These are phyloP conservation scores for Fukomys damarensis DNA, from an alignment of 2,113 vertebrate species.

Conservation along the genomic window DNA sequence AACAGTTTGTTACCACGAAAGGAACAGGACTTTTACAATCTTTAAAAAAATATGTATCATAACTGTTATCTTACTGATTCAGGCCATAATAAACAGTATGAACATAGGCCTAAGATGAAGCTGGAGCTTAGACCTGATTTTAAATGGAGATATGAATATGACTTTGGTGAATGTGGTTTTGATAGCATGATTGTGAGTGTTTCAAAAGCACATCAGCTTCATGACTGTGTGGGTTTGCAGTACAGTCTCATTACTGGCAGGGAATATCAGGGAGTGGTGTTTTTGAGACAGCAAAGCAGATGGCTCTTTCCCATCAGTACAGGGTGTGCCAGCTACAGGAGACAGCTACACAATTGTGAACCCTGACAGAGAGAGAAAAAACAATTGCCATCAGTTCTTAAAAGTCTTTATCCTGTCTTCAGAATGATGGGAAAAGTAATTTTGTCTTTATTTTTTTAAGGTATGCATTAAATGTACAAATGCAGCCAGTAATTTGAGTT, in stretches of 20 bases:
- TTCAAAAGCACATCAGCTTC: background rate
- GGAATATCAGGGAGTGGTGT: conserved; percentile 73
- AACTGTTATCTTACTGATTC: background rate
- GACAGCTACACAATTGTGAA: conserved; percentile 81
- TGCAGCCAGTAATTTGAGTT: background rate
- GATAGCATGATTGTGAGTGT: background rate
- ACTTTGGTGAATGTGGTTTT: conserved; percentile 42
- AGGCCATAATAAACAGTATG: background rate
- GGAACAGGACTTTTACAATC: background rate
- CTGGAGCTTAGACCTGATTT: conserved; percentile 3
- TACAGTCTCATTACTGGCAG: conserved; percentile 74
- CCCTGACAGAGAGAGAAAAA: conserved; percentile 74
- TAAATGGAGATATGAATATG: background rate
- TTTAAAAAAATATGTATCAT: background rate
- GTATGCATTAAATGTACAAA: background rate
- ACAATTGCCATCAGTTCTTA: conserved; percentile 44
- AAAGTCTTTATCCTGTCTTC: background rate
- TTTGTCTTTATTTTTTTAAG: conserved; percentile 61
- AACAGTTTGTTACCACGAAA: background rate
- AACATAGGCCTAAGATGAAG: background rate
- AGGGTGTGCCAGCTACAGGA: conserved; percentile 80
- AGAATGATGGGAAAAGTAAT: conserved; percentile 36
- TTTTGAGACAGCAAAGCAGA: conserved; percentile 84
- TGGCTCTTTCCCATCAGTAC: conserved; percentile 82
- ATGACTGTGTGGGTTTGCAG: conserved; percentile 31